Conservation (phyloP, 2,113 vertebrate species). For the Vimba vimba region DNA sequence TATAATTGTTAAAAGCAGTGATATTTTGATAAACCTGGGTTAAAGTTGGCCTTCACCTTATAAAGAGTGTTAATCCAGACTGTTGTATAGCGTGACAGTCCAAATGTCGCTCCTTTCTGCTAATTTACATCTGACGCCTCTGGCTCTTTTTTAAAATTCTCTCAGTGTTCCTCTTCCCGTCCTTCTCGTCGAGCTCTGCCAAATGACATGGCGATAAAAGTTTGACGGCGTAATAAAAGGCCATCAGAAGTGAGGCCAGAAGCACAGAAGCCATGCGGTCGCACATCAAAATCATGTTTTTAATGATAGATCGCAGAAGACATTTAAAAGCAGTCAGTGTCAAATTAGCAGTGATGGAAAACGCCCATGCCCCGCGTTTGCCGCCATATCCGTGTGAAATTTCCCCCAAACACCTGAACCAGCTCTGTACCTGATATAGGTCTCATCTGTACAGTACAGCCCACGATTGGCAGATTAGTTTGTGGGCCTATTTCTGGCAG, state of each 20-base stretch:
- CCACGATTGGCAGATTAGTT: background rate
- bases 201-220: slow-evolving; percentile 19
- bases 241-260: slow-evolving; percentile 5
- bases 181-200: background rate
- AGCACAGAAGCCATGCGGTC: background rate
- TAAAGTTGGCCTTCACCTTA: background rate
- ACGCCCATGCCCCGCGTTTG: background rate
- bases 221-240: slow-evolving; percentile 9
- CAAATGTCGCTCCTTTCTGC: background rate
- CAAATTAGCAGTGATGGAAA: slow-evolving; percentile 42
- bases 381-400: background rate
- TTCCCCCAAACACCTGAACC: background rate
- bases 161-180: background rate
- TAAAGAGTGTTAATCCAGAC: background rate
- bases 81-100: background rate
- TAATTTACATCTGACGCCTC: background rate
- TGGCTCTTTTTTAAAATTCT: slow-evolving; percentile 2
- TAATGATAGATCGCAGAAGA: background rate
- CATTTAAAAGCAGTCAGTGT: slow-evolving; percentile 36
- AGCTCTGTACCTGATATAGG: too few relatives aligned
- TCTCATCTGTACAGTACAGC: background rate
- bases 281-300: slow-evolving; percentile 7
- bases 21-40: background rate
- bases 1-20: background rate
- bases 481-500: background rate